Evolutionary conservation across 2,797 vertebrate species (phyloP).

Genomic region (Anableps anableps): DNA sequence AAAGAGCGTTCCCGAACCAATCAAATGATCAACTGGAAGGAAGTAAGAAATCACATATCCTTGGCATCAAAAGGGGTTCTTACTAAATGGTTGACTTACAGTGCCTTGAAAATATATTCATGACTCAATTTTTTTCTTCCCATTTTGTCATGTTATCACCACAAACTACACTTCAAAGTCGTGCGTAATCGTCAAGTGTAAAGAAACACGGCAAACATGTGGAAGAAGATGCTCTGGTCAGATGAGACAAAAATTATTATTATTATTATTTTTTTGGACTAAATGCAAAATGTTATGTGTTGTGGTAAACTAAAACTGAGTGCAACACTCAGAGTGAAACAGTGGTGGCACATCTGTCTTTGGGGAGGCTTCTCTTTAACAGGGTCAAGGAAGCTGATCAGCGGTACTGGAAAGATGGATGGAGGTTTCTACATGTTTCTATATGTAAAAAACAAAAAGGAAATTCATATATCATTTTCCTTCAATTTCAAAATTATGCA

Average conservation of each 20-base stretch:
- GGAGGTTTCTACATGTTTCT: not conserved
- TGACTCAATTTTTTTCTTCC: not conserved
- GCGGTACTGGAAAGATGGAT: not conserved
- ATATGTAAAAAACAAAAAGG: not conserved
- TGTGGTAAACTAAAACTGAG: too few relatives aligned
- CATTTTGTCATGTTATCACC: not conserved
- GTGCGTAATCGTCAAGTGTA: too few relatives aligned
- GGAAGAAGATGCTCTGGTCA: not conserved
- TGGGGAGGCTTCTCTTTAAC: not conserved
- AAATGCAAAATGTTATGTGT: not conserved
- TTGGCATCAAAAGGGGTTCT: not conserved
- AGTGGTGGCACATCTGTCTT: not conserved
- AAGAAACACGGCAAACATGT: too few relatives aligned
- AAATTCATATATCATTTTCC: not conserved
- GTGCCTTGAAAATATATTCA: not conserved
- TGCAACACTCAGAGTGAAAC: not conserved
- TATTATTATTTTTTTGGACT: not conserved
- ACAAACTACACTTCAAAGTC: too few relatives aligned
- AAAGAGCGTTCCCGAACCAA: not conserved
- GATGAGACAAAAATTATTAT: not conserved
- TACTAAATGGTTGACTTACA: not conserved
- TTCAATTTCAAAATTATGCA: not conserved
- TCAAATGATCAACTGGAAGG: not conserved
- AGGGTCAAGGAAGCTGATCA: not conserved
- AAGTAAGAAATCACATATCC: not conserved